These are phyloP conservation scores for Drosophila lacertosa DNA, from an alignment of 1,140 invertebrate species.

Conservation along the genomic window DNA sequence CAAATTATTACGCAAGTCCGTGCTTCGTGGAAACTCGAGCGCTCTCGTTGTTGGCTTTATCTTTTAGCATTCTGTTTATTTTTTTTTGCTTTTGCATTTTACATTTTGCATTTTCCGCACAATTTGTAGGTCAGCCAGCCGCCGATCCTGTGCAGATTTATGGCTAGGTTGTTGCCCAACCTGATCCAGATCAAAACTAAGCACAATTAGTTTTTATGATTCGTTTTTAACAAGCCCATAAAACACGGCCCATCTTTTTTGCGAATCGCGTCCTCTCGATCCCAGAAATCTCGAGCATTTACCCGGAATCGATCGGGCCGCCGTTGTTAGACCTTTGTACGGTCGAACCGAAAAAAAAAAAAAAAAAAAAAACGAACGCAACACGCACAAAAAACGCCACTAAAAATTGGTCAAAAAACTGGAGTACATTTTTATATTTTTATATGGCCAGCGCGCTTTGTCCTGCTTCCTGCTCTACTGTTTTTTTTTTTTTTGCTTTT, in stretches of 20 bases:
- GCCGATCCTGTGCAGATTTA: slow-evolving; percentile 41
- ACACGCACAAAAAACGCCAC: slow-evolving; percentile 79
- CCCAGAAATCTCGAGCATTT: slow-evolving; percentile 28
- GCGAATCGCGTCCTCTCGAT: slow-evolving; percentile 34
- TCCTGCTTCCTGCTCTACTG: slow-evolving; percentile 18
- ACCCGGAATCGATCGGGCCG: slow-evolving; percentile 37
- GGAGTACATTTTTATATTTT: slow-evolving; percentile 70
- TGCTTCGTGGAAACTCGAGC: slow-evolving; percentile 49
- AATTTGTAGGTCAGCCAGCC: slow-evolving; percentile 55
- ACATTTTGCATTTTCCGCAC: slow-evolving; percentile 18
- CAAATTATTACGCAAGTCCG: slow-evolving; percentile 78
- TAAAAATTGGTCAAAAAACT: slow-evolving; percentile 84
- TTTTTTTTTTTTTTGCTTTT: slow-evolving; percentile 51
- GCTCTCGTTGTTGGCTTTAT: slow-evolving; percentile 31
- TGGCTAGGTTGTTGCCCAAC: slow-evolving; percentile 41
- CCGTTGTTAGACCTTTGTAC: slow-evolving; percentile 42
- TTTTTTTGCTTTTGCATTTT: slow-evolving; percentile 28
- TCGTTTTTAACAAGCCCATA: slow-evolving; percentile 75
- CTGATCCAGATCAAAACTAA: slow-evolving; percentile 64
- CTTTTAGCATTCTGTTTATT: slow-evolving; percentile 27
- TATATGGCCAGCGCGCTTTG: slow-evolving; percentile 38
- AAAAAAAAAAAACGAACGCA: slow-evolving; percentile 47
- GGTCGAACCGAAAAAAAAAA: not conserved
- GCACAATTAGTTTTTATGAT: slow-evolving; percentile 73
- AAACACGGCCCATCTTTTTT: slow-evolving; percentile 35